A percentile compares a stretch with the other conserved stretches of the same genome.
These are phyloP conservation scores for Tadarida brasiliensis DNA, from an alignment of 2,797 vertebrate species.

Conservation along the genomic window DNA sequence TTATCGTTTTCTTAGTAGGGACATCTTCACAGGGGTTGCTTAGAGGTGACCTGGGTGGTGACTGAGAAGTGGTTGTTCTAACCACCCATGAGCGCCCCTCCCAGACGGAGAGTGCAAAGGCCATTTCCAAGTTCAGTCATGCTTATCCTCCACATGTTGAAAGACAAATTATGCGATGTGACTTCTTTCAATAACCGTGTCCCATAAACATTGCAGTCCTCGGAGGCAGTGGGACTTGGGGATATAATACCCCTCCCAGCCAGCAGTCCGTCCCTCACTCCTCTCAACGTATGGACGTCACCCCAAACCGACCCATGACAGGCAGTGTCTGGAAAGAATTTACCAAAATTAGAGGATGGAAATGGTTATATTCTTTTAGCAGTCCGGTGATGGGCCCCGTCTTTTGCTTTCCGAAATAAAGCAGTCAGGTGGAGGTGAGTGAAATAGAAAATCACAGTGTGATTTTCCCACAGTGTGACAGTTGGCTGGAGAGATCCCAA, in stretches of 20 bases:
- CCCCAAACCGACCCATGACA: background rate
- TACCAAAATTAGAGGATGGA: background rate
- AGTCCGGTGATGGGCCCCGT: background rate
- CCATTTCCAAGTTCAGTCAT: background rate
- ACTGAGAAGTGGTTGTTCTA: background rate
- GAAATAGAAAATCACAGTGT: background rate
- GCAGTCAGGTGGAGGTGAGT: background rate
- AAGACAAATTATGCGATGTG: background rate
- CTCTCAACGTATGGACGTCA: background rate
- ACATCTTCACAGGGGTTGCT: background rate
- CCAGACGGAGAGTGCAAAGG: background rate
- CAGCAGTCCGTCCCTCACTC: background rate
- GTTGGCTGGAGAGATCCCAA: background rate
- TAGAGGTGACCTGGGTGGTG: background rate
- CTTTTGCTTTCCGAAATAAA: background rate
- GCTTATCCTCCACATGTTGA: background rate
- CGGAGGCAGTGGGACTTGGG: background rate
- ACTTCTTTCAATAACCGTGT: background rate
- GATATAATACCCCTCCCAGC: background rate
- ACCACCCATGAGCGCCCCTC: rapidly evolving
- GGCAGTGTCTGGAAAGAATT: background rate
- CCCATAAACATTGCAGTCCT: background rate
- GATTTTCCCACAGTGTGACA: background rate
- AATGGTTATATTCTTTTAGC: background rate
- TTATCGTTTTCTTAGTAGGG: background rate